Conservation (phyloP, 2,888 invertebrate genomes). For the Callinectes sapidus region DNA sequence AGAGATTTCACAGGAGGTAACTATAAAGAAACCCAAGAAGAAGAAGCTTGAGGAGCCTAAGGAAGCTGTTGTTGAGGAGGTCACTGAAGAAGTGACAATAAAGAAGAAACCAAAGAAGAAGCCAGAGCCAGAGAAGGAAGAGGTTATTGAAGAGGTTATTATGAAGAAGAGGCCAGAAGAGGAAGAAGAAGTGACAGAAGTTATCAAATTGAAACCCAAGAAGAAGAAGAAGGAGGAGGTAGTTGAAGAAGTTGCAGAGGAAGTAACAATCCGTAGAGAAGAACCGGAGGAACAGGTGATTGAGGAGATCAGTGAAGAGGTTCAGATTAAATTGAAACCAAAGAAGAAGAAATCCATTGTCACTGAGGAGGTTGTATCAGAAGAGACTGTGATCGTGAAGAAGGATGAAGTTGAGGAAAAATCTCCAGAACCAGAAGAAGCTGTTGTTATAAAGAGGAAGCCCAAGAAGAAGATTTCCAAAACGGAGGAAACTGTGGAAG, state of each 20-base stretch:
- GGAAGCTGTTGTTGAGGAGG: slow-evolving; percentile 52
- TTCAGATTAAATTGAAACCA: slow-evolving; percentile 47
- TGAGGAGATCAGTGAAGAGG: slow-evolving; percentile 61
- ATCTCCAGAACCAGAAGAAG: slow-evolving; percentile 75
- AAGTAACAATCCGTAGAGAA: slow-evolving; percentile 73
- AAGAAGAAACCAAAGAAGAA: slow-evolving; percentile 64
- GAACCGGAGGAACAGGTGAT: slow-evolving; percentile 73
- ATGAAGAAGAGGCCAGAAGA: slow-evolving; percentile 64
- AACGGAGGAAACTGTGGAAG: slow-evolving; percentile 73
- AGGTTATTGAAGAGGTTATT: slow-evolving; percentile 70
- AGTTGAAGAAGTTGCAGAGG: slow-evolving; percentile 76
- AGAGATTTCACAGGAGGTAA: slow-evolving; percentile 76
- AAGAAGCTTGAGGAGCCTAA: slow-evolving; percentile 72
- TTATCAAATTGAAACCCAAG: slow-evolving; percentile 70
- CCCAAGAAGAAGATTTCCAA: slow-evolving; percentile 80
- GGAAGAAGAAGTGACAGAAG: slow-evolving; percentile 76
- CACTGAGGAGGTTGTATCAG: slow-evolving; percentile 74
- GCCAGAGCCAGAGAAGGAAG: slow-evolving; percentile 75
- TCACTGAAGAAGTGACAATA: slow-evolving; percentile 57
- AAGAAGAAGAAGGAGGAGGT: slow-evolving; percentile 74
- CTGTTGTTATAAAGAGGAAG: slow-evolving; percentile 81
- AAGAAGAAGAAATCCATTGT: slow-evolving; percentile 72
- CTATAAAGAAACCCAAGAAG: slow-evolving; percentile 73
- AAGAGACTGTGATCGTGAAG: slow-evolving; percentile 79
- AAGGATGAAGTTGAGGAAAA: slow-evolving; percentile 82